These are phyloP conservation scores for Cheumatopsyche charites DNA, from an alignment of 1,140 invertebrate genomes.

Conservation along the genomic window DNA sequence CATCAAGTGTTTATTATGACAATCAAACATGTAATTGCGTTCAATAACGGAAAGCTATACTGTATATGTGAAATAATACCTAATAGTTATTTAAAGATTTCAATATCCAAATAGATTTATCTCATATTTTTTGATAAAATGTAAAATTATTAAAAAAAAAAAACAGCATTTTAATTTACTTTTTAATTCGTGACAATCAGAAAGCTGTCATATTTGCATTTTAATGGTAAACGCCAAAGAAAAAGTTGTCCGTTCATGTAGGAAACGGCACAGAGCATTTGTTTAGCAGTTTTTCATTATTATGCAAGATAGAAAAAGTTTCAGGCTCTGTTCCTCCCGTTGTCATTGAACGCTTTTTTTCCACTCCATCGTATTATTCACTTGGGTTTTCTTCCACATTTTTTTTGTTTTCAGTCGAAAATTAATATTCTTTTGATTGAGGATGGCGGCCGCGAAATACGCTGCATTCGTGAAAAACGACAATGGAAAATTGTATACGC, in stretches of 20 bases:
- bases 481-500: neutral
- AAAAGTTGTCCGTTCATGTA: conserved; percentile 26
- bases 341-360: too few species aligned
- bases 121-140: too few species aligned
- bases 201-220: conserved; percentile 37
- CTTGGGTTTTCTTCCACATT: too few species aligned
- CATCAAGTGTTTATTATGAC: too few species aligned
- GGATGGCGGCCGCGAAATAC: neutral
- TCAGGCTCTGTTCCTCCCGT: neutral
- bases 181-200: too few species aligned
- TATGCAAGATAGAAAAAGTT: conserved; percentile 23
- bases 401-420: neutral
- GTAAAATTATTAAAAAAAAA: too few species aligned
- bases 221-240: conserved; percentile 15
- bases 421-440: conserved; percentile 32
- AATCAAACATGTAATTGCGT: too few species aligned
- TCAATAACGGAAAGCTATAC: too few species aligned
- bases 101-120: too few species aligned
- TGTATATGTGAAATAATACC: too few species aligned
- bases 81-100: too few species aligned
- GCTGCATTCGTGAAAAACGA: neutral
- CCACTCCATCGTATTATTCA: neutral
- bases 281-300: conserved; percentile 21
- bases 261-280: conserved; percentile 31
- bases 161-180: too few species aligned